Percentiles rank a stretch among this genome's conserved stretches.
These are phyloP conservation scores for Nemurella pictetii DNA, from an alignment of 2,888 invertebrate genomes.

Conservation along the genomic window DNA sequence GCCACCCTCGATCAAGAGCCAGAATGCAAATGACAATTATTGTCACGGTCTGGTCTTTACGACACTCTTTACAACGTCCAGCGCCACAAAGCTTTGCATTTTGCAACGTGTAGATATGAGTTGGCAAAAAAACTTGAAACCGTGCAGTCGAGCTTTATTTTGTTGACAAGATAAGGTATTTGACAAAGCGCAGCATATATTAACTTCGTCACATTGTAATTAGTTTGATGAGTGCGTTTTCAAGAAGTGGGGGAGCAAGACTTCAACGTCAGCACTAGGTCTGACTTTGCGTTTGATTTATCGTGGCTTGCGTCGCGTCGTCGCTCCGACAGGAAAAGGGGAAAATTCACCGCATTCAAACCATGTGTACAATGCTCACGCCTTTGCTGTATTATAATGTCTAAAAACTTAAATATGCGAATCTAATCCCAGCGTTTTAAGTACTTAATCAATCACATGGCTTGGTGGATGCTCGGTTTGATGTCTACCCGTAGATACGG, in stretches of 20 bases:
- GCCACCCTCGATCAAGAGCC: neutral
- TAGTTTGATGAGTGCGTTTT: neutral
- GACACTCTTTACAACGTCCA: neutral
- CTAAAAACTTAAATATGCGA: conserved; percentile 39
- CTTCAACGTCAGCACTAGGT: conserved; percentile 2
- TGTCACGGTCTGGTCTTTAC: neutral
- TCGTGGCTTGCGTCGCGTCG: neutral
- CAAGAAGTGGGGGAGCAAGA: conserved; percentile 4
- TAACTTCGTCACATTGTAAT: conserved; percentile 20
- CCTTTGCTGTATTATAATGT: neutral
- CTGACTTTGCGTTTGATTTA: conserved; percentile 3
- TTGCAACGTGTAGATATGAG: neutral
- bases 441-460: conserved; percentile 39
- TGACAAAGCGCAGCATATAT: neutral
- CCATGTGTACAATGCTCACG: neutral
- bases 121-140: neutral
- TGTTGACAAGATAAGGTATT: conserved; percentile 1
- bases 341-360: neutral
- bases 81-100: neutral
- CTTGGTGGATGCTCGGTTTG: neutral
- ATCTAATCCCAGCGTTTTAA: conserved; percentile 39
- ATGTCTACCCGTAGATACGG: neutral
- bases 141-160: neutral
- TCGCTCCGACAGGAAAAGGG: conserved; percentile 8
- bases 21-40: neutral